Base-by-base conservation (phyloP, 2,113 vertebrate genomes). In the Odocoileus virginianus region DNA sequence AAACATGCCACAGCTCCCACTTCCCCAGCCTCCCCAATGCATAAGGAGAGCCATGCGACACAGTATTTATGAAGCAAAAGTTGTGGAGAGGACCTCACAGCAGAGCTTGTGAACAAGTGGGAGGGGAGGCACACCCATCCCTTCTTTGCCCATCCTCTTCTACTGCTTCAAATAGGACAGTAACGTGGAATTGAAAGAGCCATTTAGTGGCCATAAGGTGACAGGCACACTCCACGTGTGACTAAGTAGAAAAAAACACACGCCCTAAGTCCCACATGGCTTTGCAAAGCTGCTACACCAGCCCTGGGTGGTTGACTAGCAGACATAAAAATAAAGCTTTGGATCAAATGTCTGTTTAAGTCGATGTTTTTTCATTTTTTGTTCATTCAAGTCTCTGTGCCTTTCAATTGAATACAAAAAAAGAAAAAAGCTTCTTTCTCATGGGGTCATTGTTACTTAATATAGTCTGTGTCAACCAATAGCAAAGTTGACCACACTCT, bases 381-480 rank as follows among this genome's bases (percentile, higher is more conserved):
- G 17, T 71, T 71, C 40, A 83, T n/a, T 57, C 16, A 36, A 58
- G 40, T 57, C 74, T 89, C 50, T 71, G 30, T 36, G 45, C 45
- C 36, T 50, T 27, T 36, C 15, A 8, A 11, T 14, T 57, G 50
- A 71, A 47, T 23, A 47, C 11, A 27, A 71, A 43, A 36, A 33
- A 47, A 79, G 50, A 30, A 27, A 25, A 10, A 5, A 16, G 2
- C 23, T 79, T 47, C 14, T 33, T 50, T 81, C 45, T 52, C 92
- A 97, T 57, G 97, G 98, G 97, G 97, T 98, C 3, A 4, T 27
- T 16, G 25, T 7, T n/a, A 33, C 98, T 98, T 99, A 98, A 98
- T 98, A 98, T 84, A 88, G 89, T 98, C 98, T 97, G 98, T 98
- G 98, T 98, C 97, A 98, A 98, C 98, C 98, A 98, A 98, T 97